These are phyloP conservation scores for Gryllus longicercus DNA, from an alignment of 2,888 invertebrate genomes.

Conservation along the genomic window DNA sequence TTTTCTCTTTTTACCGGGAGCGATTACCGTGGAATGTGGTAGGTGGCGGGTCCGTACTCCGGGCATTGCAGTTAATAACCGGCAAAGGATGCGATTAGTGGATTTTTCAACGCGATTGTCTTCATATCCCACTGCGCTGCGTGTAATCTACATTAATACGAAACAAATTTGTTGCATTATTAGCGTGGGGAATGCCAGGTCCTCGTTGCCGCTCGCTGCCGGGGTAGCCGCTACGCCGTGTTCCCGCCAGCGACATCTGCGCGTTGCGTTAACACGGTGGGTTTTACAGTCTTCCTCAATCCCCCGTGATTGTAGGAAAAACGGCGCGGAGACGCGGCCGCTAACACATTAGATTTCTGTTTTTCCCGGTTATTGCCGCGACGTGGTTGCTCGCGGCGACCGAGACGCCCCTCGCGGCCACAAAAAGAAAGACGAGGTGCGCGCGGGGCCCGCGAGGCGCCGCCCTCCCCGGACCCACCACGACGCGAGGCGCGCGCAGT, in stretches of 20 bases:
- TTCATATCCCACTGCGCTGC: background rate
- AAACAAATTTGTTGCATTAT: background rate
- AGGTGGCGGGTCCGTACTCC: background rate
- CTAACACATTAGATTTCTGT: constrained; percentile 17
- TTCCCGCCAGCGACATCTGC: background rate
- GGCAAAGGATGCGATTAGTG: background rate
- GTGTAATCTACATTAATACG: constrained; percentile 9
- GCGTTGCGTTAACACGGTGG: constrained; percentile 3
- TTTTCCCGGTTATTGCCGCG: background rate
- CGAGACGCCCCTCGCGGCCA: background rate
- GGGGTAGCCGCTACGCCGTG: too few species aligned
- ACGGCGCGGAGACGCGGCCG: background rate
- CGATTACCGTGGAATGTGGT: background rate
- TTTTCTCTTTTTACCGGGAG: background rate
- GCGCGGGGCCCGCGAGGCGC: background rate
- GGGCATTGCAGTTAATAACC: background rate
- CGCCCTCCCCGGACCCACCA: background rate
- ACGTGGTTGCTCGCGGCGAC: background rate
- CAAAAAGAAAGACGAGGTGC: background rate
- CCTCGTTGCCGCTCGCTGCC: too few species aligned
- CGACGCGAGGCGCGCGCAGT: background rate
- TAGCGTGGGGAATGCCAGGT: too few species aligned
- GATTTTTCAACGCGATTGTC: constrained; percentile 1
- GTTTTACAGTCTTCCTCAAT: constrained; percentile 6
- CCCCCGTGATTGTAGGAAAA: background rate